Evolutionary conservation across 2,888 invertebrate genomes (phyloP), one percentile per base, ranked within the genome.

Genomic region (Neria commutata): DNA sequence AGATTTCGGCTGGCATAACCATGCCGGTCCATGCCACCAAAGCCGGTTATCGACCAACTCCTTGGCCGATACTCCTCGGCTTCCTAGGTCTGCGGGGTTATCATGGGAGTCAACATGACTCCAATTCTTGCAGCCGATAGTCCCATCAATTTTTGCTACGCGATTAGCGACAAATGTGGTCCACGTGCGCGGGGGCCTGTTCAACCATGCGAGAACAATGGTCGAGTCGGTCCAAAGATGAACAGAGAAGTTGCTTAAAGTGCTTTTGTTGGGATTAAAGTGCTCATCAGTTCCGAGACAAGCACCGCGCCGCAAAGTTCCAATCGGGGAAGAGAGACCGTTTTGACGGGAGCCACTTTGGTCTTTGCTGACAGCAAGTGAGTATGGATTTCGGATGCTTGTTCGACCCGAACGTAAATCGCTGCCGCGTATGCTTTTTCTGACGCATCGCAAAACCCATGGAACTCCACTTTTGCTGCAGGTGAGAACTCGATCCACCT

Each of bases 381-480:
- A 2, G 25, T 17, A 11, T 33, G 25, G 10, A 58, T 45, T 46
- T 50, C 47, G n/a, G 37, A 26, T 11, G 23, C 10, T 6, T 37
- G 37, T 4, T 42, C 17, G 17, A 50, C 37, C 1, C 60, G 42
- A 3, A 49, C 26, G 19, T 56, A 62, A 8, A 61, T 17, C 10
- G 29, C 29, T 1, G 56, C 60, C 14, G 57, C 63, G 26, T 58
- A 62, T 21, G 61, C 60, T 24, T 55, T 52, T 45, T 58, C 53
- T 11, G 60, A 64, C 1, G 64, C 57, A 47, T 64, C 63, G 19
- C 59, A 63, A 37, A 63, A 61, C 1, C 40, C 60, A 53, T 58
- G 62, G 23, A 65, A 37, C 51, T 65, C 26, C 25, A 62, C 17
- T 0, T 2, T 4, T 11, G 5, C 42, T 11, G 34, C n/a, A 1